These are phyloP conservation scores for Microctonus brassicae DNA, from an alignment of 2,888 invertebrate species.

Conservation along the genomic window DNA sequence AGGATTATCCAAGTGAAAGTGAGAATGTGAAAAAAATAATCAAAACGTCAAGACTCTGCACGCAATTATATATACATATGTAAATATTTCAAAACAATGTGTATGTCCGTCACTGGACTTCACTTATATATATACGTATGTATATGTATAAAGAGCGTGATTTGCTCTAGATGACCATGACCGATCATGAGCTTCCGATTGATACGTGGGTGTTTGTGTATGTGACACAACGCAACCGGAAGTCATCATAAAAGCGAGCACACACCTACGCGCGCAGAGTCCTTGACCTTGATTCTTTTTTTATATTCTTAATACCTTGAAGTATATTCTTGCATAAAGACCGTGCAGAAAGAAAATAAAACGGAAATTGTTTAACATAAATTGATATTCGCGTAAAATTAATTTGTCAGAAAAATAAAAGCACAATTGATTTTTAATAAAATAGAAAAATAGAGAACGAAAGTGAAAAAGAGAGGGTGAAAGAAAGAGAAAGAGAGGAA, in stretches of 20 bases:
- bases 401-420: too few species aligned
- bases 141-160: too few species aligned
- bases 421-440: too few species aligned
- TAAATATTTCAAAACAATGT: too few species aligned
- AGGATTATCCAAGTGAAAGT: constrained; percentile 16
- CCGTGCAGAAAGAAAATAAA: not conserved
- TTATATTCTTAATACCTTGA: constrained; percentile 24
- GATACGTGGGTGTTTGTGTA: not conserved
- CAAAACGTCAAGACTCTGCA: not conserved
- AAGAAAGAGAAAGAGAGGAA: constrained; percentile 35
- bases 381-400: too few species aligned
- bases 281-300: constrained; percentile 26
- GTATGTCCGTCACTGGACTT: too few species aligned
- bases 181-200: constrained; percentile 18
- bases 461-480: constrained; percentile 30
- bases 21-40: not conserved
- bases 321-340: constrained; percentile 15
- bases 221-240: not conserved
- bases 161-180: too few species aligned
- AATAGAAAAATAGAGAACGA: constrained; percentile 29
- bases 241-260: not conserved
- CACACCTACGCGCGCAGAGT: constrained; percentile 11
- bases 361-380: not conserved
- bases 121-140: too few species aligned
- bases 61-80: not conserved